Conservation (phyloP, 2,888 invertebrate species). For the Chrysopilus asiliformis region DNA sequence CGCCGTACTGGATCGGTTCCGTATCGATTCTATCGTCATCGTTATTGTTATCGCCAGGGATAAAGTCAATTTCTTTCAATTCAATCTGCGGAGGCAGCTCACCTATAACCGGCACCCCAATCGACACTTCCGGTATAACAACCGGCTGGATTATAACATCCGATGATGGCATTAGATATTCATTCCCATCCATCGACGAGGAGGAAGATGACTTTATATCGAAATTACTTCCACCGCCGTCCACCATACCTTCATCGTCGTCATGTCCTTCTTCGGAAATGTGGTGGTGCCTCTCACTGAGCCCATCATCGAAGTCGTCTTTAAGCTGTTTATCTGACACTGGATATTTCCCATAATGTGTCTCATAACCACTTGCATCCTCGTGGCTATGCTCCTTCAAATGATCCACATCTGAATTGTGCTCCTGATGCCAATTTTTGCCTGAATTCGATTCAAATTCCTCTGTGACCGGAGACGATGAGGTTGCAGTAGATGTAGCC, state of each 20-base stretch:
- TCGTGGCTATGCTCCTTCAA: neutral
- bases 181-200: slow-evolving; percentile 5
- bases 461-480: too few species aligned
- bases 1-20: slow-evolving; percentile 32
- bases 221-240: neutral
- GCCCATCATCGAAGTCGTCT: neutral
- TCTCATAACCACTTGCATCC: too few species aligned
- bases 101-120: slow-evolving; percentile 35
- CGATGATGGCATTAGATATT: slow-evolving; percentile 15
- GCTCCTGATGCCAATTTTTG: too few species aligned
- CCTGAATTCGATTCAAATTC: too few species aligned
- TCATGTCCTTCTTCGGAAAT: too few species aligned
- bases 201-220: neutral
- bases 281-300: too few species aligned
- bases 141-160: slow-evolving; percentile 35
- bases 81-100: slow-evolving; percentile 36
- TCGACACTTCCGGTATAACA: slow-evolving; percentile 29
- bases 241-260: too few species aligned
- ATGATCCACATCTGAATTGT: too few species aligned
- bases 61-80: slow-evolving; percentile 34
- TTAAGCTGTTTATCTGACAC: neutral
- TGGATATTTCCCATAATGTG: too few species aligned
- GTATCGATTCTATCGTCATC: slow-evolving; percentile 20
- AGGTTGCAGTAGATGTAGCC: slow-evolving; percentile 9
- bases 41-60: slow-evolving; percentile 20